These are phyloP conservation scores for Zonitis immaculata DNA, from an alignment of 2,888 invertebrate species.

Conservation along the genomic window DNA sequence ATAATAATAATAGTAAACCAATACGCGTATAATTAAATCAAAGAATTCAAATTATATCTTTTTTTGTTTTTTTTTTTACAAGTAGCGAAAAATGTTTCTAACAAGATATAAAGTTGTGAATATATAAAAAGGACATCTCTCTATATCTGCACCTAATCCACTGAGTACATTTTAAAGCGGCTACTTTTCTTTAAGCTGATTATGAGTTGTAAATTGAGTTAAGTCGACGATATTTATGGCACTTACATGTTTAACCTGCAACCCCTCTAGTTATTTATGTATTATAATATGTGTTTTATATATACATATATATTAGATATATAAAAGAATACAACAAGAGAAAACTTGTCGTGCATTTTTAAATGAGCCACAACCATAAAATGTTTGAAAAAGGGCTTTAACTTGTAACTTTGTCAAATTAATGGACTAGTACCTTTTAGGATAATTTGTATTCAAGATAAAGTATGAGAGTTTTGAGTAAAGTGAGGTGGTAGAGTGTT, in stretches of 20 bases:
- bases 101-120: conserved; percentile 41
- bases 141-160: conserved; percentile 48
- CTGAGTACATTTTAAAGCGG: conserved; percentile 49
- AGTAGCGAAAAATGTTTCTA: too few species aligned
- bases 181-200: conserved; percentile 52
- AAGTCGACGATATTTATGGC: conserved; percentile 51
- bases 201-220: conserved; percentile 51
- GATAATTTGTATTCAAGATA: conserved; percentile 31
- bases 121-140: conserved; percentile 39
- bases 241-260: conserved; percentile 46
- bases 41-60: too few species aligned
- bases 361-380: conserved; percentile 24
- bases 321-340: conserved; percentile 17
- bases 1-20: too few species aligned
- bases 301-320: background rate
- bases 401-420: conserved; percentile 38
- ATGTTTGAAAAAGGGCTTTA: conserved; percentile 25
- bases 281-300: too few species aligned
- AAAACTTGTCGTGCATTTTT: conserved; percentile 32
- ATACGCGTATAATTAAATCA: too few species aligned
- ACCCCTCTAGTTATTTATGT: background rate
- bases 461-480: conserved; percentile 18
- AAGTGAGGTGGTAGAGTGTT: background rate
- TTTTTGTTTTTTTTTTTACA: too few species aligned
- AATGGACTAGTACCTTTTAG: conserved; percentile 28